These are phyloP conservation scores for Cydia amplana DNA, from an alignment of 1,140 invertebrate genomes.

Conservation along the genomic window DNA sequence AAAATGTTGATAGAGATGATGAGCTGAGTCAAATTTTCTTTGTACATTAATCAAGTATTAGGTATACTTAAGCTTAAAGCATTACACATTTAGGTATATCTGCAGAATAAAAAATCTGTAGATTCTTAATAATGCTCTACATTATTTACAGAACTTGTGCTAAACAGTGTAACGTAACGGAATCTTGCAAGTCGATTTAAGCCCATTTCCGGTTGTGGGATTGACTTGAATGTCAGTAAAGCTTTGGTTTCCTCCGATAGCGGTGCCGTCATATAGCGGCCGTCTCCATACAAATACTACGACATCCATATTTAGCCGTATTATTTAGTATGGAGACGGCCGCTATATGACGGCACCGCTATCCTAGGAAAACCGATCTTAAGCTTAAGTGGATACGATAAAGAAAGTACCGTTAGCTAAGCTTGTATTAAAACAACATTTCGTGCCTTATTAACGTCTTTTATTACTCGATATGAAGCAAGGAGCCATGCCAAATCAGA, in stretches of 20 bases:
- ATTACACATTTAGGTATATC: background rate
- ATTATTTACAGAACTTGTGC: background rate
- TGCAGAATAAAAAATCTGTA: background rate
- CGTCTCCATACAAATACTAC: no score
- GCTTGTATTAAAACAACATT: background rate
- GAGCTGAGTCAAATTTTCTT: background rate
- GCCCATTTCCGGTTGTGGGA: background rate
- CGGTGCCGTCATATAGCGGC: no score
- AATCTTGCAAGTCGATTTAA: background rate
- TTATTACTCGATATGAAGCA: no score
- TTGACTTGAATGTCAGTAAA: conserved; percentile 10
- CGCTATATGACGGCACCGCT: no score
- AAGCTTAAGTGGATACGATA: background rate
- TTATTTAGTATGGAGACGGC: no score
- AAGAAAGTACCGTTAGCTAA: background rate
- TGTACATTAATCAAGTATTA: background rate
- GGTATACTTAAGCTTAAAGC: no score
- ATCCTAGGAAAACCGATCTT: no score
- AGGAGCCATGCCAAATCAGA: background rate
- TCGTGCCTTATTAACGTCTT: background rate
- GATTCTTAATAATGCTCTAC: background rate
- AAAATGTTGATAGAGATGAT: background rate
- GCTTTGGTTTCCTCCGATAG: no score
- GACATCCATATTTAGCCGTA: no score
- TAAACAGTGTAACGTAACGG: background rate